A percentile compares a stretch with the other conserved stretches of the same genome.
phyloP scores from a whole-genome alignment of 2,888 invertebrate species.

The Drosophila gaucha region DNA sequence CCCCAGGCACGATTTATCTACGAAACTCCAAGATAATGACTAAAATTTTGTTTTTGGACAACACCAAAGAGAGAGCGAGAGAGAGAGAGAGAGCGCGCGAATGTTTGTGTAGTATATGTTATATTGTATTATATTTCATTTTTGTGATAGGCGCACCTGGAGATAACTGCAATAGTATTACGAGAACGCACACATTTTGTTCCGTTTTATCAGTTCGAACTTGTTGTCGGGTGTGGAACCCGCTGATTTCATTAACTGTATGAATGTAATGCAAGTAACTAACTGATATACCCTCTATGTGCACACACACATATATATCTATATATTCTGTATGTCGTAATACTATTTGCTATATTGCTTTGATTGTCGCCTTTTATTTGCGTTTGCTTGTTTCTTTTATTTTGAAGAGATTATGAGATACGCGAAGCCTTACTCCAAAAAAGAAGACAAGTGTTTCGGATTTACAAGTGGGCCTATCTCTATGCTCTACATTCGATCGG shows the following conservation, averaged over 20 bases:
- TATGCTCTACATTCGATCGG: constrained; percentile 1
- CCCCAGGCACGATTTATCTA: constrained; percentile 69
- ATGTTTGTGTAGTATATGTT: constrained; percentile 25
- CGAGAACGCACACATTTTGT: constrained; percentile 40
- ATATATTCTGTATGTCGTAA: constrained; percentile 20
- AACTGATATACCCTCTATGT: constrained; percentile 1
- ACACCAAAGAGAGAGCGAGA: background rate
- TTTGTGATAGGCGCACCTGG: constrained; percentile 55
- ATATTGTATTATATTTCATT: constrained; percentile 73
- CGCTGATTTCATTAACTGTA: constrained; percentile 42
- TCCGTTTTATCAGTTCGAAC: constrained; percentile 44
- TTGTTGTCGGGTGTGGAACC: constrained; percentile 11
- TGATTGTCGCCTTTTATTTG: constrained; percentile 34
- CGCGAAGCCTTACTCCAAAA: constrained; percentile 42
- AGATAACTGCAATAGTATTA: constrained; percentile 65
- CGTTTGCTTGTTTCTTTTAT: constrained; percentile 20
- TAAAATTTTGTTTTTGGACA: constrained; percentile 57
- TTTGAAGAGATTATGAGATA: constrained; percentile 46
- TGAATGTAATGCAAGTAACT: constrained; percentile 42
- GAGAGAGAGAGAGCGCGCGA: constrained; percentile 14
- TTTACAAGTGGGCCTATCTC: constrained; percentile 18
- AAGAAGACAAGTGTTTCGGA: constrained; percentile 4
- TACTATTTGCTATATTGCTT: constrained; percentile 16
- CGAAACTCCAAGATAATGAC: constrained; percentile 78
- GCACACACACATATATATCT: background rate